These are phyloP conservation scores for Tangara arthus DNA, from an alignment of 2,797 vertebrate species.

Conservation along the genomic window DNA sequence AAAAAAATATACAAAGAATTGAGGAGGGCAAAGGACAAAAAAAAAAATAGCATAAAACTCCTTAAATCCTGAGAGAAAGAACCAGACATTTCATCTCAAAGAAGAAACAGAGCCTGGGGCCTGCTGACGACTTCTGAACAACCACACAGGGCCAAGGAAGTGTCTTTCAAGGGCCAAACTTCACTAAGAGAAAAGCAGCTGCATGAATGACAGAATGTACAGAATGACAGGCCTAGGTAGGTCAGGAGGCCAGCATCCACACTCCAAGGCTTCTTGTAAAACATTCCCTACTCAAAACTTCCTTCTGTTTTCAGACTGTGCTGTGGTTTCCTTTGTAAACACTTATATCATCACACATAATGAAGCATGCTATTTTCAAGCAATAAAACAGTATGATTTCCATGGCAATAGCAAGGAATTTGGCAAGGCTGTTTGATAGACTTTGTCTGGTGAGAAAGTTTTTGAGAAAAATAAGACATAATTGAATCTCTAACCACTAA, in stretches of 20 bases:
- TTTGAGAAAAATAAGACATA: background rate
- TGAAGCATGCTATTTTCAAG: background rate
- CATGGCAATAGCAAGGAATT: background rate
- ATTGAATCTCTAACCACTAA: background rate
- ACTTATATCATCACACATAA: background rate
- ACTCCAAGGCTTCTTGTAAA: background rate
- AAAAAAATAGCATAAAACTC: background rate
- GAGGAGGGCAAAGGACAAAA: background rate
- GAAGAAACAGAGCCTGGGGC: background rate
- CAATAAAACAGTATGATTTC: background rate
- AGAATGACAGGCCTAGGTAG: background rate
- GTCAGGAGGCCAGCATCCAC: fast-evolving
- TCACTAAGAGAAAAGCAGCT: background rate
- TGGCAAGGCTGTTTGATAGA: background rate
- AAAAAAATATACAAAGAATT: background rate
- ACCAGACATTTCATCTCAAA: background rate
- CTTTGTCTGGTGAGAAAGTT: background rate
- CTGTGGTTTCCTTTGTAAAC: background rate
- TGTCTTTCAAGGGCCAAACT: background rate
- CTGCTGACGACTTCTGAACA: background rate
- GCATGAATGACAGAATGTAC: no score
- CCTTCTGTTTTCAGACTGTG: background rate
- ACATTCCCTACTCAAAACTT: background rate
- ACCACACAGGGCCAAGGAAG: background rate
- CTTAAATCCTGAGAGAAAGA: background rate